Percentiles rank a stretch among this genome's conserved stretches.
Conservation (phyloP, 2,888 invertebrate genomes). For the Lydus trimaculatus region DNA sequence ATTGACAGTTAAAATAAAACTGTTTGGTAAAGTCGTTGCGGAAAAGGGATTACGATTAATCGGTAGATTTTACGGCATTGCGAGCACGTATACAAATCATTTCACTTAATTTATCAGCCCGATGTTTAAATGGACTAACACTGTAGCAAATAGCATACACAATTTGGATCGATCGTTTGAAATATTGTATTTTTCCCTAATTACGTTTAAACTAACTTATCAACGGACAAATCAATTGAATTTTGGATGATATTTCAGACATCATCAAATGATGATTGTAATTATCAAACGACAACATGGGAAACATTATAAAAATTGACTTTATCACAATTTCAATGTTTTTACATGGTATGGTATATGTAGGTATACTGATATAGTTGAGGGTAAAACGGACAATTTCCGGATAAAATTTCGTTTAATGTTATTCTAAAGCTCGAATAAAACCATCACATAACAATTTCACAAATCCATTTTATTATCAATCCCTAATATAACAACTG, state of each 20-base stretch:
- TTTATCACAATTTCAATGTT: neutral
- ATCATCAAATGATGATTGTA: neutral
- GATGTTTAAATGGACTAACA: conserved; percentile 25
- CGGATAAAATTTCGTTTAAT: conserved; percentile 28
- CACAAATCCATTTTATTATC: conserved; percentile 33
- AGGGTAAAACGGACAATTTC: neutral
- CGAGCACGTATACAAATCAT: conserved; percentile 38
- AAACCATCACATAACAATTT: conserved; percentile 27
- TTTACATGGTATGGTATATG: neutral
- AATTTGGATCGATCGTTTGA: conserved; percentile 20
- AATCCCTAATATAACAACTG: conserved; percentile 20
- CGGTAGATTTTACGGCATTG: conserved; percentile 33
- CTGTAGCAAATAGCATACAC: conserved; percentile 13
- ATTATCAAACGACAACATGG: neutral
- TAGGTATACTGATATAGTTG: neutral
- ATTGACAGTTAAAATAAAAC: conserved; percentile 29
- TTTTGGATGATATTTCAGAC: neutral
- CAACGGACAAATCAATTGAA: neutral
- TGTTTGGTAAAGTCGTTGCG: conserved; percentile 33
- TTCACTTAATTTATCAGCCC: conserved; percentile 35
- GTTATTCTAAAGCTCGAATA: conserved; percentile 27
- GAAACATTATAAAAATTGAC: neutral
- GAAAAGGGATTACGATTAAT: conserved; percentile 36
- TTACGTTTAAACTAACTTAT: conserved; percentile 2
- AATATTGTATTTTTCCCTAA: conserved; percentile 23